Evolutionary conservation across 2,113 vertebrate species (phyloP).

Genomic region (Pogona vitticeps): DNA sequence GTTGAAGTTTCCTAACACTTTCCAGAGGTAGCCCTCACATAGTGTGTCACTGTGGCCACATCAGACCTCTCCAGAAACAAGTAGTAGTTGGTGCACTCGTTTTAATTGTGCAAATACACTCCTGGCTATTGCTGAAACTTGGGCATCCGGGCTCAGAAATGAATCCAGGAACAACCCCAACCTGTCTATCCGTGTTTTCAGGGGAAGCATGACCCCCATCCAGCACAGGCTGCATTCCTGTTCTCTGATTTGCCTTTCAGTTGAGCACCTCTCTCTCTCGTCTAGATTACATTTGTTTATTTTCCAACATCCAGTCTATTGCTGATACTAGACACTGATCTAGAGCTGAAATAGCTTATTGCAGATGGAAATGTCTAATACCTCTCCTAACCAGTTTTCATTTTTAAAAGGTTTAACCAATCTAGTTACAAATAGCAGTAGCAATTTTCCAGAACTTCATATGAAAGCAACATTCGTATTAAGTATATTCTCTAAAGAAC

Average conservation of each 20-base stretch:
- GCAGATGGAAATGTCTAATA: background rate
- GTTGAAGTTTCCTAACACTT: too few species aligned
- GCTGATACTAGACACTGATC: background rate
- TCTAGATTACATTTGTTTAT: background rate
- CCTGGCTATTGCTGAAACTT: background rate
- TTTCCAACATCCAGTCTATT: background rate
- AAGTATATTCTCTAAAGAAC: background rate
- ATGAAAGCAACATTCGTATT: background rate
- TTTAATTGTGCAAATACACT: too few species aligned
- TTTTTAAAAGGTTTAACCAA: background rate
- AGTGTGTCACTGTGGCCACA: too few species aligned
- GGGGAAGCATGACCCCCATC: too few species aligned
- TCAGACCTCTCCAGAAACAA: too few species aligned
- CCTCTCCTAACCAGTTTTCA: background rate
- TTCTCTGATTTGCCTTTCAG: too few species aligned
- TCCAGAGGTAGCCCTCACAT: too few species aligned
- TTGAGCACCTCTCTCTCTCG: too few species aligned
- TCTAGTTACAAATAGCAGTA: background rate
- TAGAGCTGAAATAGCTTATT: background rate
- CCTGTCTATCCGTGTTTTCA: too few species aligned
- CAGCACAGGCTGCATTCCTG: too few species aligned
- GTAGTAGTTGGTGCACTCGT: too few species aligned
- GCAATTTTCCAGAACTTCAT: background rate
- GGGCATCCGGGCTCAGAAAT: background rate
- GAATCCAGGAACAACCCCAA: too few species aligned